Evolutionary conservation across 2,888 invertebrate genomes (phyloP).

Genomic region (Dinocampus coccinellae): DNA sequence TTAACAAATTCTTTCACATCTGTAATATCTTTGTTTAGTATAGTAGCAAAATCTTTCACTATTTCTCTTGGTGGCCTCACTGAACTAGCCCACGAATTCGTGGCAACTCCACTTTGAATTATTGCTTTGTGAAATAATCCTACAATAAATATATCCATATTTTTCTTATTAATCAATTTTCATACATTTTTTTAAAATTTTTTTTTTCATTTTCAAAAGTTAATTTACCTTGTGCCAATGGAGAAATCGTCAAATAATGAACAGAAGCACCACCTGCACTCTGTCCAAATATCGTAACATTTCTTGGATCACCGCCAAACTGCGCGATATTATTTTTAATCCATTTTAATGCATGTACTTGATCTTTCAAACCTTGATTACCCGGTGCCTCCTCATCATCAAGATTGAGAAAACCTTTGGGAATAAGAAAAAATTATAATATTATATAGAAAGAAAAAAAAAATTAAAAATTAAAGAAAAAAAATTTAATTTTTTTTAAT

Average conservation of each 20-base stretch:
- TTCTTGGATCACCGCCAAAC: conserved; percentile 53
- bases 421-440: neutral
- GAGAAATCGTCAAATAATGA: conserved; percentile 46
- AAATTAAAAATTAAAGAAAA: too few species aligned
- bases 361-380: conserved; percentile 56
- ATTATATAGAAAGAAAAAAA: too few species aligned
- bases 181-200: neutral
- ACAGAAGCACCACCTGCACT: conserved; percentile 52
- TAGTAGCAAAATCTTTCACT: conserved; percentile 45
- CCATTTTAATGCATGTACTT: conserved; percentile 52
- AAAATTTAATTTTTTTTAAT: too few species aligned
- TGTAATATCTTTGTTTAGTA: conserved; percentile 45
- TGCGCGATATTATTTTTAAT: conserved; percentile 48
- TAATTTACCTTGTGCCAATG: conserved; percentile 44
- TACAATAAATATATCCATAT: conserved; percentile 17
- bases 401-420: conserved; percentile 42
- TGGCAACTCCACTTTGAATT: conserved; percentile 36
- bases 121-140: conserved; percentile 45
- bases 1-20: conserved; percentile 54
- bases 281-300: conserved; percentile 54
- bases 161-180: neutral
- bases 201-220: neutral
- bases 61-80: conserved; percentile 33
- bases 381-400: conserved; percentile 48
- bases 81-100: conserved; percentile 38